Conservation (phyloP, 2,113 vertebrate genomes). For the Trichomycterus rosablanca region DNA sequence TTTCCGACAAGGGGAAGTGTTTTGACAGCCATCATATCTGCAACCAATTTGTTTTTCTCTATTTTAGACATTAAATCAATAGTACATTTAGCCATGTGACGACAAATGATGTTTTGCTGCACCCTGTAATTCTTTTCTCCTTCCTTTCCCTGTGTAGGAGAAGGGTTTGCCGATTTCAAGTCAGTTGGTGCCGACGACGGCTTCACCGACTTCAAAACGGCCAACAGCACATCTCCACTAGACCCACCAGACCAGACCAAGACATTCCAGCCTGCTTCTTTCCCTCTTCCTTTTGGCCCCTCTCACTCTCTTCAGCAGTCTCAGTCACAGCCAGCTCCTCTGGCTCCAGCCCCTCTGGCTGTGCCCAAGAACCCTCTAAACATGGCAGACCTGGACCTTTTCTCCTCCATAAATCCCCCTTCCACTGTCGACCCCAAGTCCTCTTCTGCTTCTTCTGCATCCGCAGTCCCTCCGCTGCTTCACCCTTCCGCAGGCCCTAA, state of each 20-base stretch:
- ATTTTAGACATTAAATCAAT: too few relatives aligned
- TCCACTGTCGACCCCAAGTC: slow-evolving; percentile 57
- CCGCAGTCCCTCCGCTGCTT: slow-evolving; percentile 53
- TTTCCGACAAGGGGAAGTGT: too few relatives aligned
- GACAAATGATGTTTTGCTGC: too few relatives aligned
- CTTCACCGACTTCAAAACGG: slow-evolving; percentile 98
- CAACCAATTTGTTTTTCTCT: too few relatives aligned
- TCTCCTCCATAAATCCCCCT: slow-evolving; percentile 71
- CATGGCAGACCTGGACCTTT: slow-evolving; percentile 88
- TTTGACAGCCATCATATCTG: too few relatives aligned
- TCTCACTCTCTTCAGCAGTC: slow-evolving; percentile 79
- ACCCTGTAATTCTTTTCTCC: slow-evolving; percentile 34
- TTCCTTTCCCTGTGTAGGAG: slow-evolving; percentile 68
- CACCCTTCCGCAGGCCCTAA: slow-evolving; percentile 63
- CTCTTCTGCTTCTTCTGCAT: slow-evolving; percentile 47
- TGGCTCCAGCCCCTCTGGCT: slow-evolving; percentile 56
- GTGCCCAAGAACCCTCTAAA: slow-evolving; percentile 80
- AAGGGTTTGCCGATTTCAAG: slow-evolving; percentile 91
- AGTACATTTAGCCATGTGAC: too few relatives aligned
- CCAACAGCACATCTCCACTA: slow-evolving; percentile 89
- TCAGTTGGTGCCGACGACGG: slow-evolving; percentile 81
- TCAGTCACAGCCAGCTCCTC: slow-evolving; percentile 52
- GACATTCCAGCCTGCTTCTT: slow-evolving; percentile 77
- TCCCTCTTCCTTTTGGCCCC: slow-evolving; percentile 69
- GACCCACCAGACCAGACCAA: slow-evolving; percentile 82